Evolutionary conservation across 2,888 invertebrate genomes (phyloP).

Genomic region (Nemotelus nigrinus): DNA sequence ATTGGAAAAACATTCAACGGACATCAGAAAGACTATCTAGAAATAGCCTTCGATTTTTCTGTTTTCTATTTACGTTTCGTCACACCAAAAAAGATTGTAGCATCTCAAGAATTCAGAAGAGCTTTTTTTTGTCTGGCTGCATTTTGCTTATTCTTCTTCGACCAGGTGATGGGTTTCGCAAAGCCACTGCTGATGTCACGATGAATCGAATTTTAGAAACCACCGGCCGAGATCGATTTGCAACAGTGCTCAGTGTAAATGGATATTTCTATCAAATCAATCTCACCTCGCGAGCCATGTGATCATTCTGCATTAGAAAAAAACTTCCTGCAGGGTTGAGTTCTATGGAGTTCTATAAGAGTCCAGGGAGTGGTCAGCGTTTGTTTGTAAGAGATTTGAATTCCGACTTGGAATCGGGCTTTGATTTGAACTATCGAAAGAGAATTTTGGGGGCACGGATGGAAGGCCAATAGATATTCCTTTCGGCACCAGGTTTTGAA

Average conservation of each 20-base stretch:
- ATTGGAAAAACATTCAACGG: too few relatives aligned
- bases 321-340: not conserved
- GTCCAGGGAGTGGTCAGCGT: conserved; percentile 56
- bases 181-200: too few relatives aligned
- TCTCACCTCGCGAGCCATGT: not conserved
- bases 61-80: too few relatives aligned
- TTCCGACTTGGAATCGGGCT: conserved; percentile 54
- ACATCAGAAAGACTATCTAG: too few relatives aligned
- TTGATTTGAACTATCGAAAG: conserved; percentile 58
- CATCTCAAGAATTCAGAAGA: too few relatives aligned
- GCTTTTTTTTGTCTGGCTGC: too few relatives aligned
- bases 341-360: conserved; percentile 4
- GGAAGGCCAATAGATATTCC: conserved; percentile 60
- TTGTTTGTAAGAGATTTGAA: conserved; percentile 53
- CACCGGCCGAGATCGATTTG: too few relatives aligned
- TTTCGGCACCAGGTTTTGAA: conserved; percentile 59
- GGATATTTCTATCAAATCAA: conserved; percentile 22
- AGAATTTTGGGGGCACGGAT: conserved; percentile 60
- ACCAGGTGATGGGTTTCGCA: too few relatives aligned
- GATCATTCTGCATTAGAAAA: not conserved
- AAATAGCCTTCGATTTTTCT: too few relatives aligned
- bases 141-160: too few relatives aligned
- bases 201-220: too few relatives aligned
- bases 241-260: conserved; percentile 16
- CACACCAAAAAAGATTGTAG: too few relatives aligned